Percentiles rank a stretch among this genome's conserved stretches.
Evolutionary conservation across 2,888 invertebrate species (phyloP).

Genomic region (Erannis defoliaria): DNA sequence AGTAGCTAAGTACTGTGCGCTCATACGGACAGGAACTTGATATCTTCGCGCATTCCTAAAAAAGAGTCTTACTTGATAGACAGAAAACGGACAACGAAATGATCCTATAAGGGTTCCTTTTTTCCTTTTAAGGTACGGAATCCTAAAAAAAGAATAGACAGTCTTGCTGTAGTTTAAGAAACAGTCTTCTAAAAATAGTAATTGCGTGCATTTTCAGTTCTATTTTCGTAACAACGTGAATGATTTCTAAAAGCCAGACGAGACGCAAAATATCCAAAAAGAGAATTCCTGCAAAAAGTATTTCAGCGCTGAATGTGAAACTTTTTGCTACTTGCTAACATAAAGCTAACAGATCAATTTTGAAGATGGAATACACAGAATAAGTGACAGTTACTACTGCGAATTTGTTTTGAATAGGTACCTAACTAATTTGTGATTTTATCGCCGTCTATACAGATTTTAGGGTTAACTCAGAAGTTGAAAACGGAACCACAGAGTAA

Average conservation of each 20-base stretch:
- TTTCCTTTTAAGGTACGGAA: no score
- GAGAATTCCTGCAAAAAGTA: not conserved
- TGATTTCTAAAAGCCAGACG: not conserved
- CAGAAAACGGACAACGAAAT: no score
- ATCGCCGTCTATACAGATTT: not conserved
- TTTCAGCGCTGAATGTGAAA: not conserved
- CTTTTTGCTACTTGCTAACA: not conserved
- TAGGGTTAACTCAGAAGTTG: not conserved
- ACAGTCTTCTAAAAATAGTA: no score
- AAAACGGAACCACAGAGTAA: not conserved
- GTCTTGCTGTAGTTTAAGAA: no score
- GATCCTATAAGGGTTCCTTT: no score
- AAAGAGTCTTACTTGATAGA: no score
- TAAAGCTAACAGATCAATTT: slow-evolving; percentile 1
- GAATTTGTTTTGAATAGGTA: not conserved
- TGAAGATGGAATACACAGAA: not conserved
- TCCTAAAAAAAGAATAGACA: no score
- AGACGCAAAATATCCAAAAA: not conserved
- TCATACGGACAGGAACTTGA: no score
- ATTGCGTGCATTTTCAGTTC: no score
- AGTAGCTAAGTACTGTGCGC: no score
- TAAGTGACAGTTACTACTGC: not conserved
- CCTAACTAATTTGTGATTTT: not conserved
- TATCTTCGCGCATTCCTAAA: no score
- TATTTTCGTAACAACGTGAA: no score